Base-by-base conservation (phyloP, 2,113 vertebrate genomes). In the Arenaria interpres region DNA sequence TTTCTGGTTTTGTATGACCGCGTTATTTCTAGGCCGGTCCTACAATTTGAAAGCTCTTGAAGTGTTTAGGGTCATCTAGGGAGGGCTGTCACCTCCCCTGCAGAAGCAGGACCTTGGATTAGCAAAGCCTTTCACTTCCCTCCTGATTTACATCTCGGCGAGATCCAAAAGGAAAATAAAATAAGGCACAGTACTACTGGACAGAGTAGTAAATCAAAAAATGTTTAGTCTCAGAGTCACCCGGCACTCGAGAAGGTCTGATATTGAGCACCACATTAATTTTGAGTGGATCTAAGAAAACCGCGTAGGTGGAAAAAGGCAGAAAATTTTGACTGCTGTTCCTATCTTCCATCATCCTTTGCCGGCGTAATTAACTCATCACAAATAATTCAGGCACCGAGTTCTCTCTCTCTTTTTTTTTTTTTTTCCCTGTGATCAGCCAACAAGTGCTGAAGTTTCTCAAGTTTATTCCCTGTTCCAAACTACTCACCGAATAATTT, bases 281-380 rank as follows among this genome's bases (percentile, higher is more conserved):
- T 96, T 68, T 68, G 53, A 89, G 88, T 66, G 66, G 41, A 89
- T 82, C 85, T 91, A 68, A 93, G 86, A 60, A 89, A 96, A 92
- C 28, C 30, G 63, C 0, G 51, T 90, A 45, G 86, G 90, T 85
- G 82, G 76, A n/a, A 64, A 90, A 78, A 93, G 90, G 88, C 68
- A 90, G 83, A 84, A 85, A 85, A 92, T 91, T 90, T 80, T 89
- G 80, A 75, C 83, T 83, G 92, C 93, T 91, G 17, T 54, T 95
- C 64, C 75, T 57, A 25, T 37, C 79, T 93, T 94, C 90, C 69
- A 50, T 89, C 90, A 91, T 64, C 83, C 60, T 79, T 78, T 86
- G 45, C 79, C 1, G 32, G 35, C 0, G 0, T 87, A 94, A 96
- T 93, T 93, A 96, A 90, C 77, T 94, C 86, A 50, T 96, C 79